Percentiles rank a stretch among this genome's conserved stretches.
phyloP scores from a whole-genome alignment of 2,113 vertebrate genomes.

The Polypterus bichir region DNA sequence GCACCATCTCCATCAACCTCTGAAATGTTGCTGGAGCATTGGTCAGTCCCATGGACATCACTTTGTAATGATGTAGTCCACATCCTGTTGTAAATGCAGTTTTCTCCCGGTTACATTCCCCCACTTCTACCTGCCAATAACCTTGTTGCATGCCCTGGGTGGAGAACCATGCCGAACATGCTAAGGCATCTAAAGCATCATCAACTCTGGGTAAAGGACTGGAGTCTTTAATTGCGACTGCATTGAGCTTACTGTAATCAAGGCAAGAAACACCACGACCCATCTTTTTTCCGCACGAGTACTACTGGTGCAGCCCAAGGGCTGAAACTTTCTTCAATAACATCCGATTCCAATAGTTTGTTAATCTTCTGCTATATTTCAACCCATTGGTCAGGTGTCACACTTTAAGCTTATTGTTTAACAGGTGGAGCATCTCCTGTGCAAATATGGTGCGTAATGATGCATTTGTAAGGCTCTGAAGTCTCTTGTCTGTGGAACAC shows the following conservation, averaged over 20 bases:
- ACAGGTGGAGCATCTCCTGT: slow-evolving; percentile 1
- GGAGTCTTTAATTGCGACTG: neutral
- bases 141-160: neutral
- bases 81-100: neutral
- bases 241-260: neutral
- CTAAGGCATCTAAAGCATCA: neutral
- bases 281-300: slow-evolving; percentile 1
- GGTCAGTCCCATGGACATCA: neutral
- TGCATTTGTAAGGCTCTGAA: neutral
- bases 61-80: neutral
- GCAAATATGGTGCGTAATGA: neutral
- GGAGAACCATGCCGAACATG: neutral
- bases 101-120: neutral
- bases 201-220: neutral
- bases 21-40: slow-evolving; percentile 10
- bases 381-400: neutral
- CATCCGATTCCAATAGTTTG: neutral
- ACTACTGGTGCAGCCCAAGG: neutral
- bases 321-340: neutral
- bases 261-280: neutral
- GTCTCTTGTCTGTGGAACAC: too few species aligned
- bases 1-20: slow-evolving; percentile 5
- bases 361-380: neutral
- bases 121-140: slow-evolving; percentile 3
- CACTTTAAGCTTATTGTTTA: neutral